These are phyloP conservation scores for Drosophila picticornis DNA, from an alignment of 2,888 invertebrate species.

Conservation along the genomic window DNA sequence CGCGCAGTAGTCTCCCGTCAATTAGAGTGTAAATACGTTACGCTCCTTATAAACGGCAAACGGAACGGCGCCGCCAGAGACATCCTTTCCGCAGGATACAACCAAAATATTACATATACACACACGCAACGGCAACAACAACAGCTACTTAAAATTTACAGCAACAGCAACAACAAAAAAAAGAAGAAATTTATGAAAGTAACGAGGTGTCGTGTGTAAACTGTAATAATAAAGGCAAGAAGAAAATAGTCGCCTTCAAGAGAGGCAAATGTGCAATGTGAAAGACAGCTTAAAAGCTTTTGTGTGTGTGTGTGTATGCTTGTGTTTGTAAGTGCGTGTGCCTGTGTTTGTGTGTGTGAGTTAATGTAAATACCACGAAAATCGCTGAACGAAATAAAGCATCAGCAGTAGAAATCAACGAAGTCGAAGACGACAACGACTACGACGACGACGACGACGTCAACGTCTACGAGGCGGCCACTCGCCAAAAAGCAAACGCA, in stretches of 20 bases:
- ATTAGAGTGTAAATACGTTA: slow-evolving; percentile 81
- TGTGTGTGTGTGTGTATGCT: slow-evolving; percentile 37
- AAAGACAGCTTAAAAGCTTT: slow-evolving; percentile 53
- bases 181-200: slow-evolving; percentile 14
- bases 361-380: slow-evolving; percentile 76
- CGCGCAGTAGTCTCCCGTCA: slow-evolving; percentile 83
- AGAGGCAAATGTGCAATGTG: slow-evolving; percentile 67
- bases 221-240: slow-evolving; percentile 6
- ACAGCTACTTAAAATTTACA: slow-evolving; percentile 30
- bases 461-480: slow-evolving; percentile 48
- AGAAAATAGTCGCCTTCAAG: slow-evolving; percentile 12
- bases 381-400: slow-evolving; percentile 73
- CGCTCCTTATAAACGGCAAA: slow-evolving; percentile 64
- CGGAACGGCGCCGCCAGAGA: slow-evolving; percentile 66
- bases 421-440: slow-evolving; percentile 47
- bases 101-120: slow-evolving; percentile 75
- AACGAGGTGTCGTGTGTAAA: slow-evolving; percentile 27
- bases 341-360: slow-evolving; percentile 35
- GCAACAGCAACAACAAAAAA: slow-evolving; percentile 8
- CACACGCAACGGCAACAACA: slow-evolving; percentile 40
- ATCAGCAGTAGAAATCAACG: slow-evolving; percentile 69
- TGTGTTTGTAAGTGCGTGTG: slow-evolving; percentile 26
- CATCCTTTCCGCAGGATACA: slow-evolving; percentile 78
- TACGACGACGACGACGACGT: slow-evolving; percentile 19
- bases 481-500: slow-evolving; percentile 60